Conservation (phyloP, 2,888 invertebrate genomes). For the Linnaemya tessellans region DNA sequence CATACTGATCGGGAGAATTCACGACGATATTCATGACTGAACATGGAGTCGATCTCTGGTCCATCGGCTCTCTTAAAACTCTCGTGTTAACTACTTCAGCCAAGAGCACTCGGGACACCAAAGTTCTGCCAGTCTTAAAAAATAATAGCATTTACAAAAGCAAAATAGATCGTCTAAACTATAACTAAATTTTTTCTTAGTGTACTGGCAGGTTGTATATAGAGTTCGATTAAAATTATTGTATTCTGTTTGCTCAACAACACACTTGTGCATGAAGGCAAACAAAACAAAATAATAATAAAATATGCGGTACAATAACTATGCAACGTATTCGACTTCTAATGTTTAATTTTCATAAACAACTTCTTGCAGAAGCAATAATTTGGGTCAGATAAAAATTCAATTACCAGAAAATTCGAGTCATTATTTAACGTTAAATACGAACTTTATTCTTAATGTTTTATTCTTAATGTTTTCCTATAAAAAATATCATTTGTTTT, state of each 20-base stretch:
- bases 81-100: too few species aligned
- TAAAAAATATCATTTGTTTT: not conserved
- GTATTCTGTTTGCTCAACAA: not conserved
- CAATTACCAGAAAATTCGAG: constrained; percentile 6
- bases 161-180: too few species aligned
- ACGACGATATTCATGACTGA: too few species aligned
- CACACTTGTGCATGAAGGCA: not conserved
- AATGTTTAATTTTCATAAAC: not conserved
- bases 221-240: not conserved
- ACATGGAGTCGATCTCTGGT: too few species aligned
- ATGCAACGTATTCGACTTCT: not conserved
- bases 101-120: too few species aligned
- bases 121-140: too few species aligned
- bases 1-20: too few species aligned
- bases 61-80: too few species aligned
- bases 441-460: not conserved
- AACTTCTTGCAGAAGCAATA: not conserved
- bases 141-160: too few species aligned
- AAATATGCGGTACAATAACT: not conserved
- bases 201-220: too few species aligned
- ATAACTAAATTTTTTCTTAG: too few species aligned
- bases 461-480: not conserved
- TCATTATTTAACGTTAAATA: not conserved
- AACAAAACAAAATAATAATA: not conserved
- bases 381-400: constrained; percentile 31